Base-by-base conservation (phyloP, 2,888 invertebrate genomes). In the Seira musarum region DNA sequence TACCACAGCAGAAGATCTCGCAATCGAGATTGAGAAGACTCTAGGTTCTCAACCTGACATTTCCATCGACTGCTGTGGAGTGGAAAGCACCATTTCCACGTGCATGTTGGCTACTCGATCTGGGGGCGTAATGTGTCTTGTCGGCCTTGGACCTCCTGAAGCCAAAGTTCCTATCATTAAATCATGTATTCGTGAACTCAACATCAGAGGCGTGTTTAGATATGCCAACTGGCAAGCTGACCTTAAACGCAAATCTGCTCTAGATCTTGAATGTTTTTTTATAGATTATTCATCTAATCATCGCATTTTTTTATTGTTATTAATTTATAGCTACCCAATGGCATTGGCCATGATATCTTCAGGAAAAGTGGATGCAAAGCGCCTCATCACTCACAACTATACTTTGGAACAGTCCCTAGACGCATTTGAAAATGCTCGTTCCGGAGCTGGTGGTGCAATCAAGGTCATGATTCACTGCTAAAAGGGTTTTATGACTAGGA, bases 161-260 rank as follows among this genome's bases (percentile, higher is more conserved):
- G 91, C 94, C 71, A 94, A 92, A 83, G 88, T 98, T 81, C 97
- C 98, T 1, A 90, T 98, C 60, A 92, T 95, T 0, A 93, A 93
- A 87, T 95, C 96, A 1, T 91, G 95, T 30, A 90, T 93, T 0
- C 90, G 96, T 73, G 98, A 98, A 90, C n/a, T n/a, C n/a, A n/a
- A 98, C 89, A 94, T 99, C 84, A 91, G 94, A 82, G 98, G 98
- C 83, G 93, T 96, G 78, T 98, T 98, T 90, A 92, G 98, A 89
- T 98, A 98, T 88, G 94, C 92, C 83, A 97, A 97, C 89, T 95
- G 95, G 95, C 95, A 87, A 90, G 92, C 90, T n/a, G n/a, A n/a
- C n/a, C n/a, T n/a, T n/a, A n/a, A n/a, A n/a, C n/a, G n/a, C n/a
- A n/a, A n/a, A n/a, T n/a, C n/a, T n/a, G n/a, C n/a, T n/a, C n/a